Evolutionary conservation across 1,140 invertebrate genomes (phyloP), one percentile per base, ranked within the genome.

Genomic region (Anadara kagoshimensis): DNA sequence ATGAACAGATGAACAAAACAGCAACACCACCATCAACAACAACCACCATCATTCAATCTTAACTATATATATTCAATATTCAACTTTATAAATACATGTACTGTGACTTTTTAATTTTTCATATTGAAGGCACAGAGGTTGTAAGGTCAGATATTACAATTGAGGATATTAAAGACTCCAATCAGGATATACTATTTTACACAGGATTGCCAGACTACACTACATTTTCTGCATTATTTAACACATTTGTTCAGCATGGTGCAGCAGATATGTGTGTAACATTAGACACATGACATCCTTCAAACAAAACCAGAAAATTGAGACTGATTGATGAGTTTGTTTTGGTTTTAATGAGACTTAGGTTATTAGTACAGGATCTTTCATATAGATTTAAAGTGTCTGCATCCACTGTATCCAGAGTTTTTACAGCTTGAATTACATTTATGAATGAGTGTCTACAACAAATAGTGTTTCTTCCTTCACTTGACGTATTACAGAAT

Each of bases 331-430:
- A 77, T 64, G 65, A 73, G 41, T 73, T 73, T 65, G 24, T 72
- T 16, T 18, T 73, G 43, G 69, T 73, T 4, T 58, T 69, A 58
- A 73, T 76, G 75, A 72, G 69, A 56, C 22, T 72, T 22, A 54
- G 65, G 2, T 61, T 74, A 24, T 43, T 68, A 1, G 18, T 74
- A 12, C 67, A 74, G 36, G 72, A 78, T 26, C 56, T 78, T 22
- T 61, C 64, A 62, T 70, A 22, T 53, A 53, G 72, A 24, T 78
- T 75, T 44, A 73, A 74, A 36, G 14, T 78, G 2, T 66, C 71
- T 12, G 24, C 45, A 18, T n/a, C 49, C 29, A 45, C 45, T 14
- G 53, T 77, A 12, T 73, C 51, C 29, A 56, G 64, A 36, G 69
- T 69, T n/a, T 77, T 77, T 29, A 54, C n/a, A 49, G 1, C 5